These are phyloP conservation scores for Macquaria ambigua DNA, from an alignment of 2,113 vertebrate species.

Conservation along the genomic window DNA sequence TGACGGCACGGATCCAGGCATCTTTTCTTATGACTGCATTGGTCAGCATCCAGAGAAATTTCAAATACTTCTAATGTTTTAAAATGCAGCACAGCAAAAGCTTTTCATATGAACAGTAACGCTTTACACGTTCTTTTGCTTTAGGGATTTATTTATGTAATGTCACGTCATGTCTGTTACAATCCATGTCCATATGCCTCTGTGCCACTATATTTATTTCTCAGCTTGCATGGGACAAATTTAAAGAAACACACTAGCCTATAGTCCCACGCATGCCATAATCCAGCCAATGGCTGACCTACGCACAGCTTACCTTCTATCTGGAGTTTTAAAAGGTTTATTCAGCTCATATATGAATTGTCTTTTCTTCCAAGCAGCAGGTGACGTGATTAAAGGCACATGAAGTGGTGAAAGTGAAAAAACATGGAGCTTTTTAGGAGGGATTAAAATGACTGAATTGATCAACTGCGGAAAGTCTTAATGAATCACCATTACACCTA, in stretches of 20 bases:
- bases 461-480: constrained; percentile 1
- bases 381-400: constrained; percentile 32
- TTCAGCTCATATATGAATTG: constrained; percentile 30
- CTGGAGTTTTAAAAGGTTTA: constrained; percentile 16
- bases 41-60: background rate
- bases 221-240: background rate
- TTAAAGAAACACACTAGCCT: background rate
- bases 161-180: background rate
- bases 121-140: constrained; percentile 1
- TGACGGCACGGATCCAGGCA: constrained; percentile 37
- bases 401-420: constrained; percentile 29
- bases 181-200: background rate
- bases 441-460: constrained; percentile 31
- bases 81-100: background rate
- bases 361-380: constrained; percentile 53
- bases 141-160: constrained; percentile 13
- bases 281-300: background rate
- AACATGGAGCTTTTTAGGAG: constrained; percentile 26
- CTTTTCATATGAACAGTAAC: background rate
- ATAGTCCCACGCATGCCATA: background rate
- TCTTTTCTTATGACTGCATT: constrained; percentile 24
- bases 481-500: constrained; percentile 27
- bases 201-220: background rate
- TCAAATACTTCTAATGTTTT: background rate
- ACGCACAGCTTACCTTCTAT: background rate